These are phyloP conservation scores for Paracyclopina nana DNA, from an alignment of 1,140 invertebrate species.

Conservation along the genomic window DNA sequence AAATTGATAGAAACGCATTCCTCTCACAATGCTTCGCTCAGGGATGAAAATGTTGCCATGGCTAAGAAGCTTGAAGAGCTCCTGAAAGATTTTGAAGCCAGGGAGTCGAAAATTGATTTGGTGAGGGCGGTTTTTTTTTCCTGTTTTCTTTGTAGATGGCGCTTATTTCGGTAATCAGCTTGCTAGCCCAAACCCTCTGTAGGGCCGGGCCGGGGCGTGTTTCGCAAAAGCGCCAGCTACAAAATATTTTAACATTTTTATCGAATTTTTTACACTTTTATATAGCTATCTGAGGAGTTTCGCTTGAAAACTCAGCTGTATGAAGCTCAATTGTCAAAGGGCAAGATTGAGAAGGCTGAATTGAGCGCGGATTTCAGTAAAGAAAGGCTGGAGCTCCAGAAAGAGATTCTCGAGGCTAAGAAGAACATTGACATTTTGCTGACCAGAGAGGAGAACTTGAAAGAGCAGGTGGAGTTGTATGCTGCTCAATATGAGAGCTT, in stretches of 20 bases:
- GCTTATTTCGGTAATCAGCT: too few species aligned
- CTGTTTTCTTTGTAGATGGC: too few species aligned
- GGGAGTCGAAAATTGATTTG: background rate
- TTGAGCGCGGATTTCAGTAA: background rate
- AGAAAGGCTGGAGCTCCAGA: background rate
- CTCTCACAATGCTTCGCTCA: background rate
- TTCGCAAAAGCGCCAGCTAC: too few species aligned
- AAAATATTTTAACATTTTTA: too few species aligned
- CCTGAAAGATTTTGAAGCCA: background rate
- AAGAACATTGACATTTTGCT: background rate
- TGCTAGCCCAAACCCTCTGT: too few species aligned
- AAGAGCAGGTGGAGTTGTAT: conserved; percentile 10
- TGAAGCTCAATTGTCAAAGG: conserved; percentile 14
- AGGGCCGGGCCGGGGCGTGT: too few species aligned
- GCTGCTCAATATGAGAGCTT: background rate
- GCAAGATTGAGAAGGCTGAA: conserved; percentile 6
- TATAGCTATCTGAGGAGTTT: too few species aligned
- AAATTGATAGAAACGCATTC: background rate
- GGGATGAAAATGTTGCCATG: conserved; percentile 3
- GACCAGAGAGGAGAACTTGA: background rate
- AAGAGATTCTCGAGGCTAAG: background rate
- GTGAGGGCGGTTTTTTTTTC: too few species aligned
- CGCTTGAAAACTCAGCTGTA: background rate
- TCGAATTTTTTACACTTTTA: too few species aligned
- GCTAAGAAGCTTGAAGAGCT: conserved; percentile 4